These are phyloP conservation scores for Tangara arthus DNA, from an alignment of 2,797 vertebrate genomes.

Conservation along the genomic window DNA sequence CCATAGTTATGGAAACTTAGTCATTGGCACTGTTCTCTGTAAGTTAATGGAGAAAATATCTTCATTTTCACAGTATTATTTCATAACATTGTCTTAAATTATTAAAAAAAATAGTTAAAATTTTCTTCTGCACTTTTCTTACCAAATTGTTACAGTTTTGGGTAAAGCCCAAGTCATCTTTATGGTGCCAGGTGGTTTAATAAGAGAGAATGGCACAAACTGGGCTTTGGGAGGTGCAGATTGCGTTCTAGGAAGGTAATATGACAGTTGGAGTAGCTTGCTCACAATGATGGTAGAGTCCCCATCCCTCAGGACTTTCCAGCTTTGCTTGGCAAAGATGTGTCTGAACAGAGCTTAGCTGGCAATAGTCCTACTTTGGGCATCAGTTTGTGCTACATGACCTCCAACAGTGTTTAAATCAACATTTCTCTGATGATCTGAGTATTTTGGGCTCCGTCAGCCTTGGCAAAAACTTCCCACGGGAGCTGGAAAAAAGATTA, in stretches of 20 bases:
- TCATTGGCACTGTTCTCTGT: background rate
- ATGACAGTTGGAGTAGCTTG: background rate
- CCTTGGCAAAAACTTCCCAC: background rate
- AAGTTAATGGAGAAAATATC: background rate
- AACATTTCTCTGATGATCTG: background rate
- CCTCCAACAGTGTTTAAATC: background rate
- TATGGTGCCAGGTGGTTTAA: background rate
- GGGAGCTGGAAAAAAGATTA: background rate
- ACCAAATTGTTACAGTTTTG: background rate
- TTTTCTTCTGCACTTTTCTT: background rate
- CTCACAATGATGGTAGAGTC: background rate
- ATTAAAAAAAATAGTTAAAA: background rate
- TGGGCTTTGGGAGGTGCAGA: background rate
- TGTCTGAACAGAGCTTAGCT: background rate
- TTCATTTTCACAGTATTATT: background rate
- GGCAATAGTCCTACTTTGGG: background rate
- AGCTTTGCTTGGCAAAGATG: background rate
- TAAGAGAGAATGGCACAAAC: background rate
- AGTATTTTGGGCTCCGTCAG: background rate
- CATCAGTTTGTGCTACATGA: rapidly evolving
- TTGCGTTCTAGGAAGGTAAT: background rate
- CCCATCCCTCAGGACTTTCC: background rate
- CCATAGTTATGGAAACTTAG: background rate
- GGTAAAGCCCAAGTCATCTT: background rate
- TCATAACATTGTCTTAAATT: background rate